Conservation (phyloP, 2,888 invertebrate species). For the Eudemis profundana region DNA sequence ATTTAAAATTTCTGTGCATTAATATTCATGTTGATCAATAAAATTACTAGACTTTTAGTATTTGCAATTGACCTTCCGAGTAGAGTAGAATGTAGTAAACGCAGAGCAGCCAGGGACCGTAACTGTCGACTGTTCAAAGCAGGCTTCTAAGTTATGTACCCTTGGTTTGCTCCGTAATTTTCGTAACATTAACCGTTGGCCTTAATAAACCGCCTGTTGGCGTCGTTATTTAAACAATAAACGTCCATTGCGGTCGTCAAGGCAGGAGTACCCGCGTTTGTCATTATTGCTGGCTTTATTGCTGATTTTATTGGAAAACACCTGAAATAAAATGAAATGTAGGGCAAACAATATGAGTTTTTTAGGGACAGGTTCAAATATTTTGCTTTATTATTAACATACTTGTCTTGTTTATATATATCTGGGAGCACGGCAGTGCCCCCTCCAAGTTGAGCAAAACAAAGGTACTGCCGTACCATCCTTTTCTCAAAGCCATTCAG, state of each 20-base stretch:
- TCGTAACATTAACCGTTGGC: constrained; percentile 44
- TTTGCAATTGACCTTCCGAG: constrained; percentile 4
- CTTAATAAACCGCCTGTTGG: constrained; percentile 55
- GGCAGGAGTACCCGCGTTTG: not conserved
- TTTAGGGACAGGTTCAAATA: too few relatives aligned
- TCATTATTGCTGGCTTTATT: not conserved
- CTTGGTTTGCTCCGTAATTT: constrained; percentile 36
- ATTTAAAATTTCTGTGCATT: too few relatives aligned
- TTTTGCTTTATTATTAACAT: too few relatives aligned
- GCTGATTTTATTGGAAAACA: constrained; percentile 7
- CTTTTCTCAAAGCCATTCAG: too few relatives aligned
- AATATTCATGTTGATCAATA: too few relatives aligned
- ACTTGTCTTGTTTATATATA: too few relatives aligned
- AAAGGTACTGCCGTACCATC: too few relatives aligned
- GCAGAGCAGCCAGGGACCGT: not conserved
- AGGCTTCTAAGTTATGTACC: too few relatives aligned
- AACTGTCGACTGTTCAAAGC: constrained; percentile 13
- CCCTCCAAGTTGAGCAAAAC: too few relatives aligned
- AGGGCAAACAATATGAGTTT: not conserved
- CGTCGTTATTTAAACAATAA: constrained; percentile 63
- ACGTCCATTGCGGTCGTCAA: constrained; percentile 42
- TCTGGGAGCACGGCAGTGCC: too few relatives aligned
- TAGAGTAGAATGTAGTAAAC: not conserved
- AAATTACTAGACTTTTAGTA: too few relatives aligned
- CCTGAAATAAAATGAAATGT: not conserved